phyloP scores from a whole-genome alignment of 2,797 vertebrate genomes.

The Sebastes nivosus region DNA sequence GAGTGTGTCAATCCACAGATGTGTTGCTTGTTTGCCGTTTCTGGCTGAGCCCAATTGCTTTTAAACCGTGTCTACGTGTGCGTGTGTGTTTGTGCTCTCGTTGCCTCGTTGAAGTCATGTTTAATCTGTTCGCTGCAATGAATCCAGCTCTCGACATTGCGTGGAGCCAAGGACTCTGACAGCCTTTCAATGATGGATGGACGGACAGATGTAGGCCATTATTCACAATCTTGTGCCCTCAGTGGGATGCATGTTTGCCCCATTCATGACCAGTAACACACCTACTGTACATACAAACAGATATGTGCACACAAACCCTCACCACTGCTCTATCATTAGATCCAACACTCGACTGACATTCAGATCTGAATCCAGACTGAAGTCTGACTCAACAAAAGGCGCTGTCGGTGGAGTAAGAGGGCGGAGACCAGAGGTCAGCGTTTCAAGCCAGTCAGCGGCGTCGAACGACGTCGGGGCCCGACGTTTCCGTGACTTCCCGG shows the following conservation, averaged over 20 bases:
- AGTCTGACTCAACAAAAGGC: slow-evolving; percentile 88
- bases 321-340: slow-evolving; percentile 87
- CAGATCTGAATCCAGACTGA: slow-evolving; percentile 88
- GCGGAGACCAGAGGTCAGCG: slow-evolving; percentile 84
- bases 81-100: slow-evolving; percentile 50
- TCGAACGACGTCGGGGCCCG: slow-evolving; percentile 80
- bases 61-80: slow-evolving; percentile 47
- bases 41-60: slow-evolving; percentile 53
- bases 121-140: slow-evolving; percentile 46
- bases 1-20: slow-evolving; percentile 60
- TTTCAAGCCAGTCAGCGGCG: slow-evolving; percentile 90
- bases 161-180: slow-evolving; percentile 74
- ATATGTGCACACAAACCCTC: slow-evolving; percentile 49
- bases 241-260: slow-evolving; percentile 31
- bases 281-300: slow-evolving; percentile 44
- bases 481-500: slow-evolving; percentile 77
- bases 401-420: slow-evolving; percentile 81
- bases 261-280: slow-evolving; percentile 51
- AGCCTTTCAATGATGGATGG: slow-evolving; percentile 38
- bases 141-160: slow-evolving; percentile 80
- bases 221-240: slow-evolving; percentile 56
- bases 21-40: slow-evolving; percentile 60
- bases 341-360: slow-evolving; percentile 86
- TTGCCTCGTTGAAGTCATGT: slow-evolving; percentile 47
- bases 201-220: slow-evolving; percentile 35